Evolutionary conservation across 1,140 invertebrate species (phyloP), one percentile per base, ranked within the genome.

Genomic region (Neoseiulus cucumeris): DNA sequence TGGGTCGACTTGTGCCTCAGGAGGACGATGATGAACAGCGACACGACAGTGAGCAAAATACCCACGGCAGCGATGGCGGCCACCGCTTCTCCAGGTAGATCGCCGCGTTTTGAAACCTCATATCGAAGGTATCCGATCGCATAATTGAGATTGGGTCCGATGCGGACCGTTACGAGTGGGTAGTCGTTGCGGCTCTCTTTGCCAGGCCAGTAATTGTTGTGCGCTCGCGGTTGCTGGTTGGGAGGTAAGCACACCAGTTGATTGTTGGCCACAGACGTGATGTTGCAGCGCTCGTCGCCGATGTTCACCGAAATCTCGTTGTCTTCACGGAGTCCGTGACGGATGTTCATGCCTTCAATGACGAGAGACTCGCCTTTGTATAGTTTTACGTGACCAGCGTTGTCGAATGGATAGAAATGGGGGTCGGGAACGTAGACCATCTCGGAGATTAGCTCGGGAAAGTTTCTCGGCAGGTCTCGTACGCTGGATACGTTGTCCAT

Each of bases 401-500:
- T 67, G 39, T 44, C 65, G 28, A 69, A 96, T 65, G 87, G 82
- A 70, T 85, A 85, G 73, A 95, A 90, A 69, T 85, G 84, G 0
- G 94, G 94, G 80, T 98, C 92, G 65, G 89, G 84, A 17, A 90
- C 86, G 76, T 95, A 96, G 0, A 87, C 77, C 71, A 98, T 79
- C 41, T 85, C 84, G 64, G 84, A 85, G 25, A 84, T 78, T 6
- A 91, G 78, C 69, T 82, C 84, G 67, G 86, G 84, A 72, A 88
- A 88, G 74, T 89, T 84, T 74, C 90, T 87, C 67, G 89, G 85
- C 51, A 96, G 78, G 75, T 96, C 87, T 66, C 83, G 80, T 41
- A 96, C 89, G 1, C 83, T 82, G 71, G 87, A 81, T 0, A 97
- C 93, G 75, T 89, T 87, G 72, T 98, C 94, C 93, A 98, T 97